Percentiles rank a stretch among this genome's conserved stretches.
phyloP scores from a whole-genome alignment of 2,113 vertebrate genomes.

The Siniperca knerii region DNA sequence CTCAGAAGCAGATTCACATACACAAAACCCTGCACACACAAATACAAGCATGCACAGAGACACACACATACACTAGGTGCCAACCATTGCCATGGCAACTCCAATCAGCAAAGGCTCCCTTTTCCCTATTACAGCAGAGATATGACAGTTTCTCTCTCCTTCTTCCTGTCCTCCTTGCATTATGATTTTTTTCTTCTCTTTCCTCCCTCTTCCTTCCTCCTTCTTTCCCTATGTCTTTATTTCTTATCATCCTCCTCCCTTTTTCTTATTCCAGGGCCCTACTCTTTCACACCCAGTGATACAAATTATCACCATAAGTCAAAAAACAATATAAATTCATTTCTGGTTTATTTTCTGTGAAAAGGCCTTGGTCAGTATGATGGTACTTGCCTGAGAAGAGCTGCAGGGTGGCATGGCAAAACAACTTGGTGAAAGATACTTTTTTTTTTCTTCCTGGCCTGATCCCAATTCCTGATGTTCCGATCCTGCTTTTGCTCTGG shows the following conservation, averaged over 20 bases:
- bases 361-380: neutral
- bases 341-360: neutral
- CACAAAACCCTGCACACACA: slow-evolving; percentile 54
- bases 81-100: slow-evolving; percentile 80
- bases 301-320: slow-evolving; percentile 18
- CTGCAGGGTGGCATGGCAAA: neutral
- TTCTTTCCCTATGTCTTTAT: slow-evolving; percentile 8
- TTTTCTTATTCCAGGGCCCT: neutral
- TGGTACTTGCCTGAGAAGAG: neutral
- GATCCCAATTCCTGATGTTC: neutral
- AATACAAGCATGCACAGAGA: slow-evolving; percentile 45
- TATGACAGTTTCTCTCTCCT: slow-evolving; percentile 72
- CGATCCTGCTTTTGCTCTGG: neutral
- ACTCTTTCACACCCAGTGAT: neutral
- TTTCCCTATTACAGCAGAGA: slow-evolving; percentile 72
- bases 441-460: neutral
- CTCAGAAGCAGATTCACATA: slow-evolving; percentile 39
- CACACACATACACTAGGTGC: slow-evolving; percentile 58
- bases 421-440: neutral
- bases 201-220: neutral
- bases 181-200: slow-evolving; percentile 33
- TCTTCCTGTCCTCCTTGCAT: slow-evolving; percentile 53
- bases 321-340: slow-evolving; percentile 31
- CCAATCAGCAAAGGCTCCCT: slow-evolving; percentile 76
- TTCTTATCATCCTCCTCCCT: slow-evolving; percentile 6